Base-by-base conservation (phyloP, 1,140 invertebrate species). In the Aricia agestis region DNA sequence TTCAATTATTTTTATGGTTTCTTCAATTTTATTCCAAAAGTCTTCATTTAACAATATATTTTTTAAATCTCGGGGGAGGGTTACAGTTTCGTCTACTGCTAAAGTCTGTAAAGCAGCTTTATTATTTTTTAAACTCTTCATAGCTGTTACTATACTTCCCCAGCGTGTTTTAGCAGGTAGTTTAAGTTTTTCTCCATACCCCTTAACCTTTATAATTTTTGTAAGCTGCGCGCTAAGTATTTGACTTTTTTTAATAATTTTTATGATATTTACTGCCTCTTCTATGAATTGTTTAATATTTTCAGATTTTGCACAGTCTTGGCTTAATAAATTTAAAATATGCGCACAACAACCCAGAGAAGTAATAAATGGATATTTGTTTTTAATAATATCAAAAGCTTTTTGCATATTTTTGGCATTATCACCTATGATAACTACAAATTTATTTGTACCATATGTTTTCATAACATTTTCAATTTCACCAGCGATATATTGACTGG, bases 361-460 rank as follows among this genome's bases (percentile, higher is more conserved):
- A 15, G 69, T 66, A 17, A 75, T 41, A 59, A 76, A 61, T 59
- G 73, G 7, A 75, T 81, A 69, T 25, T 17, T 11, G 41, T 76
- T 52, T 74, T 76, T 69, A 11, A 78, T 68, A 17, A 73, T 15
- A 11, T 72, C 68, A 32, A 75, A 74, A 42, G 73, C 73, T 73
- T 57, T 74, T 73, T 77, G 71, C 17, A 80, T 71, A 75, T 78
- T 78, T 31, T 63, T 76, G 6, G 75, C 76, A 45, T 80, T 80
- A 67, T 81, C 74, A 66, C 76, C 74, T 18, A 78, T 76, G 67
- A n/a, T n/a, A n/a, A n/a, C 63, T 66, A 73, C 66, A 73, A 76
- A 78, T 69, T 78, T 80, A 10, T 74, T 4, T 2, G 13, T 67
- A 65, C 75, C 77, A 41, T 73, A 75, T 25, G 11, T n/a, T 0